Evolutionary conservation across 2,797 vertebrate species (phyloP).

Genomic region (Sebastes diploproa): DNA sequence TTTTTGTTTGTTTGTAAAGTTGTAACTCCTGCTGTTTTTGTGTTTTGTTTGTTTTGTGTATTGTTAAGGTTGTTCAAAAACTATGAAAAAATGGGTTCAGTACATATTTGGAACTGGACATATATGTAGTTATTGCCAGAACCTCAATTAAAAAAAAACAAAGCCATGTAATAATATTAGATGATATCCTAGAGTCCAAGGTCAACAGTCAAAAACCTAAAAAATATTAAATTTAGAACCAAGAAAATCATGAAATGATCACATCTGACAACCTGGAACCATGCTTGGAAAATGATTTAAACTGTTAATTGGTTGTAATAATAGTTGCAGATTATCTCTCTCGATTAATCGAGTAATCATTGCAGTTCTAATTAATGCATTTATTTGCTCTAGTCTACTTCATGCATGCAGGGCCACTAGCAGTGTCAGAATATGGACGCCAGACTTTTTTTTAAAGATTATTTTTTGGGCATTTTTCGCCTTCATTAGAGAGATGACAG

Average conservation of each 20-base stretch:
- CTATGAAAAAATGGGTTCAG: too few relatives aligned
- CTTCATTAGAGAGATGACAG: not conserved
- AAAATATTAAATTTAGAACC: not conserved
- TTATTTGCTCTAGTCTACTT: not conserved
- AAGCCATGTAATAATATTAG: not conserved
- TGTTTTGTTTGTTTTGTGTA: too few relatives aligned
- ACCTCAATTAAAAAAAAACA: too few relatives aligned
- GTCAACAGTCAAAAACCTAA: not conserved
- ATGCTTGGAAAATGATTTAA: not conserved
- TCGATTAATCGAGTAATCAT: rapidly evolving
- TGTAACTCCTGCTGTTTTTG: too few relatives aligned
- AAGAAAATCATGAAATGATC: not conserved
- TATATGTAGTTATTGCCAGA: too few relatives aligned
- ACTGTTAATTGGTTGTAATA: not conserved
- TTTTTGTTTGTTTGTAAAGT: too few relatives aligned
- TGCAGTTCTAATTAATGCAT: not conserved
- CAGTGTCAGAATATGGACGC: constrained; percentile 22
- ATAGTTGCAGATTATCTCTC: too few relatives aligned
- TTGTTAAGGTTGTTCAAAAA: too few relatives aligned
- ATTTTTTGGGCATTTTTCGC: not conserved
- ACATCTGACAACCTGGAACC: not conserved
- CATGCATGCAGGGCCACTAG: not conserved
- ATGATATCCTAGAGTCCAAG: not conserved
- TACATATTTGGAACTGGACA: too few relatives aligned
- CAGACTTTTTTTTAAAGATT: constrained; percentile 5